Evolutionary conservation across 1,140 invertebrate genomes (phyloP).

Genomic region (Atta texana): DNA sequence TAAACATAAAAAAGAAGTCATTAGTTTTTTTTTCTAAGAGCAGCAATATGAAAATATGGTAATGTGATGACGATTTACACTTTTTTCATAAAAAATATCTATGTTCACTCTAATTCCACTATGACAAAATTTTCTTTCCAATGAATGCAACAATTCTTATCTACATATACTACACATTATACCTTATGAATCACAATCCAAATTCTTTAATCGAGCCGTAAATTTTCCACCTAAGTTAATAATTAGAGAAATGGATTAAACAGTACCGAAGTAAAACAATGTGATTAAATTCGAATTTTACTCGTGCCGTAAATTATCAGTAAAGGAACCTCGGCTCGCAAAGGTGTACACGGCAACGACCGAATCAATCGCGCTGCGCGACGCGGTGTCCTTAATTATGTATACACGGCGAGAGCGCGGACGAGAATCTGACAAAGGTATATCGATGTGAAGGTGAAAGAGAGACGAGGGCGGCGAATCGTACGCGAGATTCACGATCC

Average conservation of each 20-base stretch:
- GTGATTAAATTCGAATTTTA: not conserved
- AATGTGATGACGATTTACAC: not conserved
- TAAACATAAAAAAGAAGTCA: not conserved
- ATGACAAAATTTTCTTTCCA: not conserved
- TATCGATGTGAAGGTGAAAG: not conserved
- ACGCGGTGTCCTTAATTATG: slow-evolving; percentile 7
- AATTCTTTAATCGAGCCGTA: not conserved
- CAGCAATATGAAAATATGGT: not conserved
- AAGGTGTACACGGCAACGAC: too few species aligned
- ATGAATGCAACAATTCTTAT: not conserved
- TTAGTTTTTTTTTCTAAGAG: not conserved
- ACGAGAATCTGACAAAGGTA: not conserved
- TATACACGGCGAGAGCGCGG: not conserved
- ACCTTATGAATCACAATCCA: not conserved
- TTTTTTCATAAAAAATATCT: not conserved
- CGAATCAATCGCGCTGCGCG: too few species aligned
- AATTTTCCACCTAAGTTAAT: not conserved
- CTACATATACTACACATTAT: not conserved
- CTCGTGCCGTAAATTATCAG: not conserved
- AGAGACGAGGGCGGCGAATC: not conserved
- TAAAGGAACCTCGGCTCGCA: not conserved
- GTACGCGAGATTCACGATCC: not conserved
- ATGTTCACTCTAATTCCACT: not conserved
- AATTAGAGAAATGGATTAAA: not conserved
- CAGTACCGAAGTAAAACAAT: not conserved